Evolutionary conservation across 2,797 vertebrate species (phyloP), one percentile per base, ranked within the genome.

Genomic region (Darevskia mixta): DNA sequence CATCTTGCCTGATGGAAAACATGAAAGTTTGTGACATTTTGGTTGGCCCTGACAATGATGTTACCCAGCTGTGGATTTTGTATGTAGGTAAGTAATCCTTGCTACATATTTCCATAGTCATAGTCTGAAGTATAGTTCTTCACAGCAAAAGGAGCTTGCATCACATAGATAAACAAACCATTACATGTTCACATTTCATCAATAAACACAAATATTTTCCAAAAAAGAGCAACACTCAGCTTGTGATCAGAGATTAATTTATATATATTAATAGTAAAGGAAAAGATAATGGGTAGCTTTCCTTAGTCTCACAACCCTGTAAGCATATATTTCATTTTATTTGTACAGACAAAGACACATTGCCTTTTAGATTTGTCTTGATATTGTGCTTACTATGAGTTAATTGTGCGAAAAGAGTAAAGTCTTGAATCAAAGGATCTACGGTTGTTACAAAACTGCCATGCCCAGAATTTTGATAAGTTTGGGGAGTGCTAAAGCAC

Each of bases 361-460:
- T 38, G 27, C 11, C 75, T 79, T 89, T 85, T 64, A 55, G 84
- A 79, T 41, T 80, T 61, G 76, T 86, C 86, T 87, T 79, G 49
- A 75, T 90, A 84, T 69, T 84, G 1, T 85, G 69, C 61, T 87
- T 80, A 90, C 85, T 79, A n/a, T 75, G 81, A 80, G 87, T 80
- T 89, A 89, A 66, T 84, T 55, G 41, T 73, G 81, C 43, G 43
- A 80, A 80, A 86, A 79, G 55, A 73, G 55, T 86, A 75, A 80
- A 87, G 71, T 67, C 43, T 85, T 76, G 89, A 90, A 87, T 87
- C 77, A 89, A 84, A 71, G 89, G 69, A 87, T 79, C 89, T 79
- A 64, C 45, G 75, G 76, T 58, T n/a, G 82, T 85, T 85, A 77
- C 58, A 81, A 58, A 85, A 55, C 64, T 58, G 43, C 35, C 45